Conservation (phyloP, 2,113 vertebrate species). For the Corvus cornix region DNA sequence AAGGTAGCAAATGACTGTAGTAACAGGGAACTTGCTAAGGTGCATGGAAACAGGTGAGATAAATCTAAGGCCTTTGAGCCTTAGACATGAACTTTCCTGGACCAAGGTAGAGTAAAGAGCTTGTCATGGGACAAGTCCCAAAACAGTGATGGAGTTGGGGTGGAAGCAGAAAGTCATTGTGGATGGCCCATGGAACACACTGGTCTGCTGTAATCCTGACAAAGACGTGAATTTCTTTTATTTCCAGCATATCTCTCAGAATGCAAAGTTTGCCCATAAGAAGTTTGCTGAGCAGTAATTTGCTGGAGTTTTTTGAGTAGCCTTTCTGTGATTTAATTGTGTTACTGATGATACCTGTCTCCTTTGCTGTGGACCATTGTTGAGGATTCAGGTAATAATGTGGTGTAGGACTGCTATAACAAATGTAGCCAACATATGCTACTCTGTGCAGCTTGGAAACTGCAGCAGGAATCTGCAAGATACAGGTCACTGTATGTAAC, state of each 20-base stretch:
- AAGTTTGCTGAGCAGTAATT: background rate
- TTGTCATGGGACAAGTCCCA: background rate
- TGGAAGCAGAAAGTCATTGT: background rate
- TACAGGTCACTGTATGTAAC: background rate
- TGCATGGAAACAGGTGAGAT: background rate
- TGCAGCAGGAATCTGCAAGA: background rate
- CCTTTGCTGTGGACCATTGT: background rate
- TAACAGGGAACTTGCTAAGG: background rate
- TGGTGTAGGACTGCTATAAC: background rate
- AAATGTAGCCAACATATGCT: background rate
- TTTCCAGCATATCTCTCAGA: background rate
- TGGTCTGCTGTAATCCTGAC: background rate
- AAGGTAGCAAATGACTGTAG: background rate
- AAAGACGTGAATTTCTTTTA: background rate
- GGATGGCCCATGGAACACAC: background rate
- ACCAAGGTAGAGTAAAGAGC: background rate
- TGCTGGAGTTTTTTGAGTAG: background rate
- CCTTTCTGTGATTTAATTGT: background rate
- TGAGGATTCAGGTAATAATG: background rate
- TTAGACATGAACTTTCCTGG: background rate
- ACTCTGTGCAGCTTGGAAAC: background rate
- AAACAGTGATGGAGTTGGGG: background rate
- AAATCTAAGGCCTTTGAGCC: background rate
- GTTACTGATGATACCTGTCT: accelerated
- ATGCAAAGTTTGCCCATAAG: background rate